phyloP scores from a whole-genome alignment of 2,888 invertebrate genomes.

The Neoaliturus tenellus region DNA sequence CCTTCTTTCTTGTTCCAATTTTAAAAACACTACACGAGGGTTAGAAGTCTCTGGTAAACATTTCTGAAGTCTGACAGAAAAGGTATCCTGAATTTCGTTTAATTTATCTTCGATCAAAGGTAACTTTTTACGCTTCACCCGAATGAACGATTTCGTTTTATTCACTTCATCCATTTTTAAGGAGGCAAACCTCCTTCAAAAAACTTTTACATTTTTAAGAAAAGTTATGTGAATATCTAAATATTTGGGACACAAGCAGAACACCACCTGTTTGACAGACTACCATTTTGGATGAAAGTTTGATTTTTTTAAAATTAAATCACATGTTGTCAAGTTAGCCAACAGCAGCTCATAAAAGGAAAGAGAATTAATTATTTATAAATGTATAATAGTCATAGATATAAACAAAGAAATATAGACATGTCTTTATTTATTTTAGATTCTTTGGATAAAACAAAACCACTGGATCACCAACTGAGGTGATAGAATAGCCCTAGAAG shows the following conservation, averaged over 20 bases:
- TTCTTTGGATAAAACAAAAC: too few relatives aligned
- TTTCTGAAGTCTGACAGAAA: conserved; percentile 63
- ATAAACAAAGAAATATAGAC: too few relatives aligned
- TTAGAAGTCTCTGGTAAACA: conserved; percentile 18
- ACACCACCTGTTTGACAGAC: conserved; percentile 30
- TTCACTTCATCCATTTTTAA: conserved; percentile 66
- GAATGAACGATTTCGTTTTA: conserved; percentile 60
- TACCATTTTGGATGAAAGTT: conserved; percentile 20
- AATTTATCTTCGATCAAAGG: conserved; percentile 62
- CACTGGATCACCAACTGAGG: too few relatives aligned
- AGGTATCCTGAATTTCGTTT: conserved; percentile 63
- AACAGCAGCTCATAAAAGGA: too few relatives aligned
- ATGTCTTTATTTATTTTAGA: too few relatives aligned
- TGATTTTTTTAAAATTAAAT: neutral
- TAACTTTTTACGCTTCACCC: conserved; percentile 65
- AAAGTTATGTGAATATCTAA: neutral
- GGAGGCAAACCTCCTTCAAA: conserved; percentile 64
- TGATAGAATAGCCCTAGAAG: too few relatives aligned
- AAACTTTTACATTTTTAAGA: conserved; percentile 21
- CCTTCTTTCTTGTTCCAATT: conserved; percentile 4
- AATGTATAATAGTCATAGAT: too few relatives aligned
- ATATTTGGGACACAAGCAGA: neutral
- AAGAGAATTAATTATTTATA: too few relatives aligned
- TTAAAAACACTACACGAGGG: conserved; percentile 28
- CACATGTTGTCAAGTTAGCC: neutral